A percentile compares a stretch with the other conserved stretches of the same genome.
Evolutionary conservation across 1,140 invertebrate species (phyloP).

Genomic region (Zelostemma sp.): DNA sequence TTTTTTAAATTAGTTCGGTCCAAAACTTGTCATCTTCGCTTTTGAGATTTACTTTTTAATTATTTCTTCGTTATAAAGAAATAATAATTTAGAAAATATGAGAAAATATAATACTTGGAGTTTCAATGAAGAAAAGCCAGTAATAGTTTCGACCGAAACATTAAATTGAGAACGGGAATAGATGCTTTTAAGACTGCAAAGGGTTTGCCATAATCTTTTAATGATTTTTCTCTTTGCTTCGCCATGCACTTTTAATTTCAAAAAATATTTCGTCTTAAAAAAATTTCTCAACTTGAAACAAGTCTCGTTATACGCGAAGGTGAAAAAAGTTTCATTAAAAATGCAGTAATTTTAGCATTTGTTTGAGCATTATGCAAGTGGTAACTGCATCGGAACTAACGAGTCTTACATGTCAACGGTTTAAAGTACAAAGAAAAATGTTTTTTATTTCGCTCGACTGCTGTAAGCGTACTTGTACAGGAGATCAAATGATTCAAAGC

Average conservation of each 20-base stretch:
- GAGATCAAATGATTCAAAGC: background rate
- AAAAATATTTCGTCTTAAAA: slow-evolving; percentile 25
- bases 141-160: slow-evolving; percentile 45
- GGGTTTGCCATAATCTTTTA: slow-evolving; percentile 56
- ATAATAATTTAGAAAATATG: too few relatives aligned
- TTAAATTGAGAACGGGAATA: slow-evolving; percentile 67
- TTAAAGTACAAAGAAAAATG: slow-evolving; percentile 8
- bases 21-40: too few relatives aligned
- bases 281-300: slow-evolving; percentile 25
- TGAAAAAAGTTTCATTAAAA: slow-evolving; percentile 40
- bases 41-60: too few relatives aligned
- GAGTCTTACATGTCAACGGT: slow-evolving; percentile 32
- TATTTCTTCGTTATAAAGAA: too few relatives aligned
- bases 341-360: slow-evolving; percentile 40
- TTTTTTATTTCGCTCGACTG: slow-evolving; percentile 4
- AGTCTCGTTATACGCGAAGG: slow-evolving; percentile 27
- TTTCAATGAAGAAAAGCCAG: slow-evolving; percentile 34
- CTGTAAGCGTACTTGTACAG: background rate
- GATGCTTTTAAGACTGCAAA: slow-evolving; percentile 65
- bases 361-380: slow-evolving; percentile 48
- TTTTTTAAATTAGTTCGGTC: too few relatives aligned
- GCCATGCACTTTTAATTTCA: slow-evolving; percentile 28
- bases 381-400: slow-evolving; percentile 47
- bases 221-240: slow-evolving; percentile 53
- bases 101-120: slow-evolving; percentile 45